Percentiles rank a stretch among this genome's conserved stretches.
Conservation (phyloP, 2,888 invertebrate species). For the Dicyrtomina minuta region DNA sequence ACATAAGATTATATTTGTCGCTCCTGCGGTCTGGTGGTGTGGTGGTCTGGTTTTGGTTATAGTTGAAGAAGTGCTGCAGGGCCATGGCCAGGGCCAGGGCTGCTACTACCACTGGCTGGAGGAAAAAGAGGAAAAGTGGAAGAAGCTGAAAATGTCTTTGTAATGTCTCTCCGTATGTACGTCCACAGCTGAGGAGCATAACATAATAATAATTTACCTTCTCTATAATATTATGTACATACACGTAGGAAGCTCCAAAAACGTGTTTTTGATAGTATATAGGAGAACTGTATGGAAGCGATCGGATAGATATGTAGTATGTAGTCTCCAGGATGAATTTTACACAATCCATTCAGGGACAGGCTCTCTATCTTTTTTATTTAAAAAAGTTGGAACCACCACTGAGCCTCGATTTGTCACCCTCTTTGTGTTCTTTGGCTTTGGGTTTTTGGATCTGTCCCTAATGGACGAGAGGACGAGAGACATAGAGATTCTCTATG, state of each 20-base stretch:
- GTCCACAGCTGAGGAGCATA: neutral
- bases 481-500: too few species aligned
- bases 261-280: too few species aligned
- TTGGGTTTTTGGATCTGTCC: constrained; percentile 5
- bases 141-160: constrained; percentile 17
- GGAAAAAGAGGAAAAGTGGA: neutral
- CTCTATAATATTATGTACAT: neutral
- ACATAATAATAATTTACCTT: neutral
- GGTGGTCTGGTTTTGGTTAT: too few species aligned
- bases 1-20: too few species aligned
- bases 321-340: neutral
- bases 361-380: constrained; percentile 18
- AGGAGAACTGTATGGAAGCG: too few species aligned
- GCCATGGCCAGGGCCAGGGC: too few species aligned
- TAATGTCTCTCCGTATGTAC: constrained; percentile 11
- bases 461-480: constrained; percentile 21
- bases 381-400: constrained; percentile 20
- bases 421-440: constrained; percentile 16
- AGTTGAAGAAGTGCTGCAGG: too few species aligned
- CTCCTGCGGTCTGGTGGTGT: too few species aligned
- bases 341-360: neutral
- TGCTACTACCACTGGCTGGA: too few species aligned
- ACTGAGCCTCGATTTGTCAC: constrained; percentile 26
- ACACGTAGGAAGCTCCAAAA: too few species aligned
- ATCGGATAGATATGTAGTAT: too few species aligned